Evolutionary conservation across 1,140 invertebrate species (phyloP).

Genomic region (Andrena cerasifolii): DNA sequence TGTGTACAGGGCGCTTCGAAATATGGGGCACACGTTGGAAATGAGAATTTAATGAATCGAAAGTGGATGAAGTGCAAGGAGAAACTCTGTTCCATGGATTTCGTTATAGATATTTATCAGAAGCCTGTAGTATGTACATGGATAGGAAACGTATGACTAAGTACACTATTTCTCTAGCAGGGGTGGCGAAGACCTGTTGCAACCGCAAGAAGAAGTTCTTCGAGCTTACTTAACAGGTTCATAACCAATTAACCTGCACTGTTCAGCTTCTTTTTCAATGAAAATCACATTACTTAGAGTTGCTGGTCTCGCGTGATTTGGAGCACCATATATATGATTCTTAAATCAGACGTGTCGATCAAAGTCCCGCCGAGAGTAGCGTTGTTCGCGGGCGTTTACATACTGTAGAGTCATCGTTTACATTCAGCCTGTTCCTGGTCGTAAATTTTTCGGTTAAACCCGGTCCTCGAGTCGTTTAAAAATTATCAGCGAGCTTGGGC

Average conservation of each 20-base stretch:
- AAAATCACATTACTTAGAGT: background rate
- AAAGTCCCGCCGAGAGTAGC: background rate
- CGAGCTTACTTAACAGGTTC: too few relatives aligned
- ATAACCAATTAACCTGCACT: too few relatives aligned
- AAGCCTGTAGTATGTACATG: too few relatives aligned
- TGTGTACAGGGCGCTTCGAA: background rate
- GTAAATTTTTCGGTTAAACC: conserved; percentile 30
- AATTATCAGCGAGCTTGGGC: background rate
- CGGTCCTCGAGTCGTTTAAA: background rate
- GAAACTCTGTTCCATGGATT: too few relatives aligned
- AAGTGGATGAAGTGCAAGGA: too few relatives aligned
- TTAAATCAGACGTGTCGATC: conserved; percentile 10
- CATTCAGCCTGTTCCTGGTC: conserved; percentile 12
- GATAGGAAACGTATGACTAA: too few relatives aligned
- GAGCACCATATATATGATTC: background rate
- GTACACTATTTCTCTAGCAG: too few relatives aligned
- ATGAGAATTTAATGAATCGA: background rate
- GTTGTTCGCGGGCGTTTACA: background rate
- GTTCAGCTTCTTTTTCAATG: too few relatives aligned
- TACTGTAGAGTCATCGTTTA: background rate
- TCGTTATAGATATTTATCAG: too few relatives aligned
- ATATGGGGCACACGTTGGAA: too few relatives aligned
- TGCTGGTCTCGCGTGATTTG: background rate
- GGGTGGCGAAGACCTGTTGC: too few relatives aligned
- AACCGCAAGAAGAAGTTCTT: too few relatives aligned